These are phyloP conservation scores for Columbina picui DNA, from an alignment of 2,113 vertebrate genomes.

Conservation along the genomic window DNA sequence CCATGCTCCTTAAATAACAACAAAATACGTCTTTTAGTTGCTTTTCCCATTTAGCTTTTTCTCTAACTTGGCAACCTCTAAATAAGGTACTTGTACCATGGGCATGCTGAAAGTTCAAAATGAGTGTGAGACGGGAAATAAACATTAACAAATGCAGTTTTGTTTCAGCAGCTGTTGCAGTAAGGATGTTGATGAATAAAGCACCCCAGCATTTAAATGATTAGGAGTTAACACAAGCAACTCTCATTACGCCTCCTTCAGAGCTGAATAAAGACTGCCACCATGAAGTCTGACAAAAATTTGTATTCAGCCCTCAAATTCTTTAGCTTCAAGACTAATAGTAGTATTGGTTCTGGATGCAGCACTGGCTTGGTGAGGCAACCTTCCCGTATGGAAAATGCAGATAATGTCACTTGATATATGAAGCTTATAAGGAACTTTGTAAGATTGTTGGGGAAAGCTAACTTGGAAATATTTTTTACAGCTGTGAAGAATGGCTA, in stretches of 20 bases:
- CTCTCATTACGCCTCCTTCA: not conserved
- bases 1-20: not conserved
- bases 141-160: not conserved
- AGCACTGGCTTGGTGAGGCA: not conserved
- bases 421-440: not conserved
- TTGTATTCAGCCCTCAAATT: not conserved
- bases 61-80: not conserved
- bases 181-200: not conserved
- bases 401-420: not conserved
- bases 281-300: not conserved
- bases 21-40: not conserved
- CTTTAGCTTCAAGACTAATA: not conserved
- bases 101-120: not conserved
- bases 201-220: accelerated
- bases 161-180: not conserved
- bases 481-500: not conserved
- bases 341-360: not conserved
- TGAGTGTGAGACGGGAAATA: not conserved
- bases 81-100: not conserved
- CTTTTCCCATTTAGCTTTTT: not conserved
- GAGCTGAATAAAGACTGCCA: not conserved
- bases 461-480: not conserved
- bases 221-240: accelerated
- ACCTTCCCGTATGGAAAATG: not conserved
- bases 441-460: not conserved